phyloP scores from a whole-genome alignment of 2,888 invertebrate species.

The Netelia fuscicornis region DNA sequence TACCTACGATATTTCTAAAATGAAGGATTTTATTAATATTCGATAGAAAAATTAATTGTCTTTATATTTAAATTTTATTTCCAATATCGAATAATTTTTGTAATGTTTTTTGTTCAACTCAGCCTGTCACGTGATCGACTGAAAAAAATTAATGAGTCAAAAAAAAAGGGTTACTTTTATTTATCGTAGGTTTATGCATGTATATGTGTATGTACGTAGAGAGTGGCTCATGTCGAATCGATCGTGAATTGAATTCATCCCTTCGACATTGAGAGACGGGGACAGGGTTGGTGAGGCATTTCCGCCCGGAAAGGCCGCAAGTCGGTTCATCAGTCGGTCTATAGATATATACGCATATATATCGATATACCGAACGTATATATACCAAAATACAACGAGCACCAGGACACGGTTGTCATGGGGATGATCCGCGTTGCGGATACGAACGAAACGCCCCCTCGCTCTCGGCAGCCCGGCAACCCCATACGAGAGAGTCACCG shows the following conservation, averaged over 20 bases:
- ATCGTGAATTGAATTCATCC: constrained; percentile 61
- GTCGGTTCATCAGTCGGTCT: constrained; percentile 76
- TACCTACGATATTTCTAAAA: no score
- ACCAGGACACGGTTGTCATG: constrained; percentile 78
- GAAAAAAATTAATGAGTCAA: not conserved
- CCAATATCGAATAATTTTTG: no score
- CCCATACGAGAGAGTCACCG: constrained; percentile 37
- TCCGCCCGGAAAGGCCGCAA: constrained; percentile 67
- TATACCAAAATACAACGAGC: constrained; percentile 35
- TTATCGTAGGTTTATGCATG: not conserved
- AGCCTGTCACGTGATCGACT: not conserved
- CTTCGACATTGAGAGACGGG: constrained; percentile 36
- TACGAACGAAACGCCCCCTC: constrained; percentile 65
- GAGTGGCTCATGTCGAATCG: constrained; percentile 45
- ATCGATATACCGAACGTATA: not conserved
- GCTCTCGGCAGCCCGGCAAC: constrained; percentile 30
- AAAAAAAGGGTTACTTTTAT: not conserved
- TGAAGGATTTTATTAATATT: no score
- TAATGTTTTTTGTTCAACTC: no score
- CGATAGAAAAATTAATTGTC: no score
- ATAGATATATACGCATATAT: constrained; percentile 23
- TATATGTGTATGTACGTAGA: not conserved
- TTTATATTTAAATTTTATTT: no score
- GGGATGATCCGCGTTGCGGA: constrained; percentile 74
- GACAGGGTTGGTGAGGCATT: constrained; percentile 57